Evolutionary conservation across 2,888 invertebrate genomes (phyloP), one percentile per base, ranked within the genome.

Genomic region (Acholoe squamosa): DNA sequence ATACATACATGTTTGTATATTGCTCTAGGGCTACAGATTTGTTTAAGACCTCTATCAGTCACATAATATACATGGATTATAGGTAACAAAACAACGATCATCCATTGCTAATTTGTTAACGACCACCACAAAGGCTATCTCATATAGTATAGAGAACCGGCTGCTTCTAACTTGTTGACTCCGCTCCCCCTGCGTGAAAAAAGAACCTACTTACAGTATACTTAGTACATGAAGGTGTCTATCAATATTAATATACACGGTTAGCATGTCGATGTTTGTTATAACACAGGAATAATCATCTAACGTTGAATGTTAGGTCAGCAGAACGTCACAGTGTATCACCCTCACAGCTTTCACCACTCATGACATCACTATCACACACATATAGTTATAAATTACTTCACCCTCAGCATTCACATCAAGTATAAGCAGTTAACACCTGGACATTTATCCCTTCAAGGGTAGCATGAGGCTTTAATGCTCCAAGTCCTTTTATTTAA

Each of bases 291-390:
- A 28, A 71, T 61, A n/a, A 77, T 16, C 19, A 33, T 84, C 84
- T n/a, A 84, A 34, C 43, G n/a, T 84, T 84, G 86, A 54, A 7
- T 54, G 22, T 86, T 86, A 22, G 54, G n/a, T 86, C 86, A 86
- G 86, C 86, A 86, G 86, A 86, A 84, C 84, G 84, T 84, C 84
- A 84, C 86, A 54, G 86, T 86, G 19, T 86, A 86, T 86, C 86
- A 86, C 86, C 51, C 86, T 86, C 86, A 25, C 86, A 31, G 86
- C 86, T 52, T 28, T 54, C 52, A 54, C 80, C 80, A 76, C 16
- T 52, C 52, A 25, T 84, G n/a, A 16, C 84, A 22, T n/a, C 43
- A 52, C 84, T 51, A 54, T 10, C 86, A 86, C 54, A 54, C 86
- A 16, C 0, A 33, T 43, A 43, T 43, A 43, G 10, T 10, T 43